A percentile compares a stretch with the other conserved stretches of the same genome.
Conservation (phyloP, 2,888 invertebrate species). For the Amphipoea lucens region DNA sequence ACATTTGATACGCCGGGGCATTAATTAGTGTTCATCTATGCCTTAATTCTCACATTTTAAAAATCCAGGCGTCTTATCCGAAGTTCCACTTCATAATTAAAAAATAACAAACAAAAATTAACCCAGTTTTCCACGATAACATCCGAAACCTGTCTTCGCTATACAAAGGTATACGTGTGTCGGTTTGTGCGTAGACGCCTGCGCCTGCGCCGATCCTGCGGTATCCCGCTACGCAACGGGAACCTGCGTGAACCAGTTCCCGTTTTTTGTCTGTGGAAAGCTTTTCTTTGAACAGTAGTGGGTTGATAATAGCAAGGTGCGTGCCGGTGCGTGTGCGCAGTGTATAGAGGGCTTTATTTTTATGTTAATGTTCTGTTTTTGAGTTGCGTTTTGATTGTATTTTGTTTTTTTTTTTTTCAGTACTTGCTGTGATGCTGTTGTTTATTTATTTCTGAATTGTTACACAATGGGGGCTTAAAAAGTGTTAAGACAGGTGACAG, state of each 20-base stretch:
- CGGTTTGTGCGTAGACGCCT: conserved; percentile 61
- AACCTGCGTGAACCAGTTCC: conserved; percentile 77
- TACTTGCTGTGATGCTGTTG: conserved; percentile 7
- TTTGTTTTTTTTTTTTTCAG: conserved; percentile 5
- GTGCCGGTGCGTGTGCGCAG: conserved; percentile 34
- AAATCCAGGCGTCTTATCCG: neutral
- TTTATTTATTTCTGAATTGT: conserved; percentile 4
- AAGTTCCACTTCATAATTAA: conserved; percentile 1
- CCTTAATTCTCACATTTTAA: neutral
- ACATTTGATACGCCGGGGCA: neutral
- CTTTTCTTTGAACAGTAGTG: conserved; percentile 62
- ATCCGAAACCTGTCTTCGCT: conserved; percentile 59
- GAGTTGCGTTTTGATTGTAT: conserved; percentile 22
- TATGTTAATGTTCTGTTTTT: conserved; percentile 40
- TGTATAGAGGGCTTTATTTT: conserved; percentile 39
- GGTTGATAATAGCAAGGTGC: conserved; percentile 54
- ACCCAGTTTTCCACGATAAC: conserved; percentile 47
- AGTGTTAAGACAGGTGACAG: neutral
- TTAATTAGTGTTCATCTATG: neutral
- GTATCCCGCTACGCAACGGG: conserved; percentile 79
- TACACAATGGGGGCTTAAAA: conserved; percentile 10
- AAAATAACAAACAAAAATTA: conserved; percentile 41
- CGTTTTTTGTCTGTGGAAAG: conserved; percentile 61
- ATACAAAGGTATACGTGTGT: conserved; percentile 41
- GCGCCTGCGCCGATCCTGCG: conserved; percentile 54